Conservation (phyloP, 2,888 invertebrate species). For the Melieria crassipennis region DNA sequence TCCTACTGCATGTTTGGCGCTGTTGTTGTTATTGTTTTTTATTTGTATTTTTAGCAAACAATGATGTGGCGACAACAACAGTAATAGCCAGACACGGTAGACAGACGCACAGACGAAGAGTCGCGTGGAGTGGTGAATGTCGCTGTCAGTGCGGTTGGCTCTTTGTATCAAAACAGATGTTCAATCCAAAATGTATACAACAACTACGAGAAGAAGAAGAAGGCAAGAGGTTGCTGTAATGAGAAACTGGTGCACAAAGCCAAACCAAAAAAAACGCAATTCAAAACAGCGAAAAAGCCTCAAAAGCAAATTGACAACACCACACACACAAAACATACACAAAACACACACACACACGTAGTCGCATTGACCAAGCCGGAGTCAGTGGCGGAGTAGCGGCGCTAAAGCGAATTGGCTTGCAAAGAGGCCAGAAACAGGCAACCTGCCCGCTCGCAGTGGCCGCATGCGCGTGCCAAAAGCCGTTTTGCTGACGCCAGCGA, state of each 20-base stretch:
- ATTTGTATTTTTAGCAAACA: conserved; percentile 2
- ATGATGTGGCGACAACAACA: background rate
- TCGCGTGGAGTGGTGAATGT: background rate
- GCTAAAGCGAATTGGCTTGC: no score
- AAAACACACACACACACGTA: background rate
- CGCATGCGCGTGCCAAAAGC: no score
- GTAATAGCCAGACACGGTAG: background rate
- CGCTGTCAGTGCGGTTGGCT: conserved; percentile 15
- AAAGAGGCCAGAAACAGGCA: no score
- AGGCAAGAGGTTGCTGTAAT: conserved; percentile 25
- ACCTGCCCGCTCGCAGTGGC: no score
- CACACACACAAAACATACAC: conserved; percentile 3
- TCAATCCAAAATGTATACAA: conserved; percentile 37
- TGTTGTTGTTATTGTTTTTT: conserved; percentile 16
- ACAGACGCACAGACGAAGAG: background rate
- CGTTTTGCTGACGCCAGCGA: no score
- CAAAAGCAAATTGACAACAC: background rate
- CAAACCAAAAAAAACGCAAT: conserved; percentile 21
- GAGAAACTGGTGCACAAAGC: conserved; percentile 2
- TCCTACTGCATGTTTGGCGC: conserved; percentile 5
- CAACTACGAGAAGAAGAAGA: conserved; percentile 33
- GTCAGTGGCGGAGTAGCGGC: no score
- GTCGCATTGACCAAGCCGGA: background rate
- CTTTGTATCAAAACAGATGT: conserved; percentile 54
- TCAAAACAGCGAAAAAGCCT: conserved; percentile 11